Percentiles rank a stretch among this genome's conserved stretches.
Evolutionary conservation across 2,797 vertebrate species (phyloP).

Genomic region (Gymnopithys bicolor): DNA sequence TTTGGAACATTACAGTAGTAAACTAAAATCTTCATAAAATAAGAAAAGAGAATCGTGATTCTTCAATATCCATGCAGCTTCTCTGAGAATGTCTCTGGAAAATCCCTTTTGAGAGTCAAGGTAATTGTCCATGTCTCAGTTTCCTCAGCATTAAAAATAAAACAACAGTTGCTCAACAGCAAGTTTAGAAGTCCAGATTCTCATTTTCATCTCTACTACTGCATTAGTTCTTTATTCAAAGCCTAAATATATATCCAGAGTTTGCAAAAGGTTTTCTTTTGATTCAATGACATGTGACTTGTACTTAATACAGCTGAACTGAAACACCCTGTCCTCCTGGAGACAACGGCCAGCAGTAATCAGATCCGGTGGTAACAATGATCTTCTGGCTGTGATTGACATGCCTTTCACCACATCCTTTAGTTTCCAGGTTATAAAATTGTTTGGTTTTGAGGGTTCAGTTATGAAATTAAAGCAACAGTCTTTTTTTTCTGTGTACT

Average conservation of each 20-base stretch:
- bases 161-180: background rate
- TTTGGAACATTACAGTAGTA: background rate
- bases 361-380: conserved; percentile 15
- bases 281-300: background rate
- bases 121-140: background rate
- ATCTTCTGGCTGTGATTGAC: conserved; percentile 63
- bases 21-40: background rate
- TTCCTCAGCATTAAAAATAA: background rate
- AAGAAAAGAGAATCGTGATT: background rate
- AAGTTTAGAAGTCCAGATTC: background rate
- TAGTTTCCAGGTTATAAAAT: conserved; percentile 28
- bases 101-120: background rate
- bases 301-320: background rate
- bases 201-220: background rate
- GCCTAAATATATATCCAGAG: background rate
- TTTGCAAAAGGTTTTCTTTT: background rate
- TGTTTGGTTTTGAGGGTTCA: conserved; percentile 28
- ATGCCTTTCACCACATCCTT: conserved; percentile 66
- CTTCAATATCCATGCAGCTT: background rate
- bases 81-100: background rate
- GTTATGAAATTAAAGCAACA: conserved; percentile 12
- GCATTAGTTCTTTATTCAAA: background rate
- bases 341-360: conserved; percentile 39
- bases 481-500: background rate
- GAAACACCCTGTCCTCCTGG: background rate